These are phyloP conservation scores for Trachelus troglodyta DNA, from an alignment of 2,888 invertebrate species.

Conservation along the genomic window DNA sequence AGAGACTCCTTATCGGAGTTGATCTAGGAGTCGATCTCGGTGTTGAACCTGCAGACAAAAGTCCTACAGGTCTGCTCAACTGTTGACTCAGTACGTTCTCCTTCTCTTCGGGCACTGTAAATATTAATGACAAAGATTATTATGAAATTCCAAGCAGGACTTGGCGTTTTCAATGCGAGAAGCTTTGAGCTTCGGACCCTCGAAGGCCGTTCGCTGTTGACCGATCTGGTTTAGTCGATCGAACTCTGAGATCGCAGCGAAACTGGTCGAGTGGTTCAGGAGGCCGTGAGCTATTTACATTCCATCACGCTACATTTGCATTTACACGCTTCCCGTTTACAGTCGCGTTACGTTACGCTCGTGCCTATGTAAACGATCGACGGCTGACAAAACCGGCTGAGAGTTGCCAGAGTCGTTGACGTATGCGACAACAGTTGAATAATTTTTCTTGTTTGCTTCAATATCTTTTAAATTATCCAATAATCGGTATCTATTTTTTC, in stretches of 20 bases:
- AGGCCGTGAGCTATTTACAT: slow-evolving; percentile 11
- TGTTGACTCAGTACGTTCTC: slow-evolving; percentile 79
- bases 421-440: no score
- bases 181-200: slow-evolving; percentile 12
- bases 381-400: no score
- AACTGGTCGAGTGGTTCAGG: background rate
- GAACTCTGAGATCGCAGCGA: slow-evolving; percentile 12
- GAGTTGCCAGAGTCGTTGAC: no score
- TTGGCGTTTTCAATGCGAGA: background rate
- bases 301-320: slow-evolving; percentile 19
- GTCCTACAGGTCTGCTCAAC: slow-evolving; percentile 75
- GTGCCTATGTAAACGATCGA: background rate
- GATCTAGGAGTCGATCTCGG: slow-evolving; percentile 78
- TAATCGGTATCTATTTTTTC: no score
- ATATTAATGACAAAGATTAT: slow-evolving; percentile 3
- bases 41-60: slow-evolving; percentile 74
- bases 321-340: slow-evolving; percentile 7
- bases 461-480: no score
- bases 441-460: no score
- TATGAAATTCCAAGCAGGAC: no score
- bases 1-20: slow-evolving; percentile 78
- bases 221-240: slow-evolving; percentile 13
- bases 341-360: slow-evolving; percentile 4
- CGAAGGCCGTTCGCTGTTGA: slow-evolving; percentile 10
- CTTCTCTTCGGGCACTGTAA: slow-evolving; percentile 84